Percentiles rank a stretch among this genome's conserved stretches.
phyloP scores from a whole-genome alignment of 2,888 invertebrate genomes.

The Plagiodera versicolora region DNA sequence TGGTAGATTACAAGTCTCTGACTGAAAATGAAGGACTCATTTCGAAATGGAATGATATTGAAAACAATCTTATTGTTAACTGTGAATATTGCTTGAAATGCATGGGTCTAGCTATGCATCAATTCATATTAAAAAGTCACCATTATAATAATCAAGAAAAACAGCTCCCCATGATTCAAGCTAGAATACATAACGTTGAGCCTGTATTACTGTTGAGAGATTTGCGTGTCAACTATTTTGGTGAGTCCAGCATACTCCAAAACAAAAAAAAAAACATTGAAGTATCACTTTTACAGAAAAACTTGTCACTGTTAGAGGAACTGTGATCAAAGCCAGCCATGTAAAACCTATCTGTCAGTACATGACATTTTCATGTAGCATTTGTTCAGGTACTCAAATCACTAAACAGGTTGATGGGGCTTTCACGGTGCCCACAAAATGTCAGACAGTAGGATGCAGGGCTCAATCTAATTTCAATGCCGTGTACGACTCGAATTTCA shows the following conservation, averaged over 20 bases:
- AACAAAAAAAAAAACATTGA: too few relatives aligned
- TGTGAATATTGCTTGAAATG: constrained; percentile 70
- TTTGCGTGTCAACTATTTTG: constrained; percentile 73
- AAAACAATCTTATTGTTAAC: constrained; percentile 65
- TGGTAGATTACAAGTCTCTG: constrained; percentile 62
- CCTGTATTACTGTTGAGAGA: constrained; percentile 68
- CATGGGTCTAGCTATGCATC: constrained; percentile 79
- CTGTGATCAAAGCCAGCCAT: constrained; percentile 79
- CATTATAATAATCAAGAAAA: constrained; percentile 48
- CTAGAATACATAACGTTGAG: constrained; percentile 66
- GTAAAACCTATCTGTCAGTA: constrained; percentile 73
- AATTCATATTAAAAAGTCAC: constrained; percentile 59
- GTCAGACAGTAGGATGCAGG: constrained; percentile 60
- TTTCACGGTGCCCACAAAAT: constrained; percentile 62
- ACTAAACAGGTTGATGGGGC: constrained; percentile 66
- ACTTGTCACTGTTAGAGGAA: constrained; percentile 79
- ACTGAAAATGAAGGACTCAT: constrained; percentile 61
- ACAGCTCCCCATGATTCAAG: constrained; percentile 58
- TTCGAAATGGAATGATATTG: constrained; percentile 58
- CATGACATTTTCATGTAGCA: constrained; percentile 76
- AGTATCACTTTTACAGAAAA: constrained; percentile 70
- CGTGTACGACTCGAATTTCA: constrained; percentile 66
- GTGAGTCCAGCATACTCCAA: constrained; percentile 55
- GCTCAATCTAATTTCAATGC: constrained; percentile 66
- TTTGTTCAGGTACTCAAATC: constrained; percentile 68